Base-by-base conservation (phyloP, 1,140 invertebrate species). In the Ctenoplectra terminalis region DNA sequence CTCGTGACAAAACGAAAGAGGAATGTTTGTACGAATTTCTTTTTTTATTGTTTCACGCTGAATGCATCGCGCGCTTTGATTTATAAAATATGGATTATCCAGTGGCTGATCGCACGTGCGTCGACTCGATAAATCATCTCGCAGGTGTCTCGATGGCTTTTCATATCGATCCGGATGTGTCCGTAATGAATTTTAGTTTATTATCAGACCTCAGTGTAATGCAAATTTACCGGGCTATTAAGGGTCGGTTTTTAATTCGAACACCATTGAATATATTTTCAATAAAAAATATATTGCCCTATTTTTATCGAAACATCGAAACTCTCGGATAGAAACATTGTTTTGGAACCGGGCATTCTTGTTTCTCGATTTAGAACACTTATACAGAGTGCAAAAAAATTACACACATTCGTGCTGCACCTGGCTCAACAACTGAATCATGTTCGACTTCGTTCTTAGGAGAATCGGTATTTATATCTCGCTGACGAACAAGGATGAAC, bases 61-160 rank as follows among this genome's bases (percentile, higher is more conserved):
- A 80, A 69, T 58, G 63, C 54, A 67, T 63, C 82, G 84, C 31
- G 48, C 70, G 50, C 48, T 54, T 50, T 56, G 71, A 86, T 86
- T 86, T 81, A 85, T 84, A 86, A 85, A 85, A 86, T 84, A 86
- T 85, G 74, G 81, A 86, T 70, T 86, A 85, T 86, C 58, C 37
- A 11, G 37, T 40, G 50, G 66, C 46, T 43, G 26, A 74, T 34
- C 46, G 60, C 60, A 75, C 71, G 71, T 71, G 50, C 70, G 48
- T 58, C 56, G 77, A 81, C 81, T 84, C 64, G 75, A 86, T 81
- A 69, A 81, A 85, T 86, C 76, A 70, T 84, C 56, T 58, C 52
- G n/a, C 63, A 75, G 73, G 60, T 64, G 73, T 34, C 73, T 75
- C 60, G 73, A 73, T 52, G 60, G 60, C 8, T n/a, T 64, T 52